Evolutionary conservation across 2,797 vertebrate genomes (phyloP), one percentile per base, ranked within the genome.

Genomic region (Muraenolepis orangiensis): DNA sequence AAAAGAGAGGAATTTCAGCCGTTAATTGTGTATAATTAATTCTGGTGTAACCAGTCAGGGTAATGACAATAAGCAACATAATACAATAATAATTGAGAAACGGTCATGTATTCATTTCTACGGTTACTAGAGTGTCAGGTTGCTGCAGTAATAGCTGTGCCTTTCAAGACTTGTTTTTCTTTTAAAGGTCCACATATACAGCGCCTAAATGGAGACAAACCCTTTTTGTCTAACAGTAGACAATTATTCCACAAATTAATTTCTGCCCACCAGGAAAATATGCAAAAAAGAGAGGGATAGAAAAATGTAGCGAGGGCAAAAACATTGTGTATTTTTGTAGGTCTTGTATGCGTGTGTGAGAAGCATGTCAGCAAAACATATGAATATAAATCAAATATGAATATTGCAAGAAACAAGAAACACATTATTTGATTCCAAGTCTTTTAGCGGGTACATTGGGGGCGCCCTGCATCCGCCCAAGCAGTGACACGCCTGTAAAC

Each of bases 1-100:
- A n/a, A 51, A 72, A 67, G 69, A 46, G 72, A 74, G 32, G 14
- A 38, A 28, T 67, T 68, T 13, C 64, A 28, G 26, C 61, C 57
- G 20, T 23, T 14, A 31, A 31, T 29, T 29, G 28, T 31, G 66
- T 29, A 29, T 31, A 16, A 67, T 64, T 64, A 64, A n/a, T 51
- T 51, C 42, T 51, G 42, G 42, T 51, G 42, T 20, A 51, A 51
- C 42, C 12, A 20, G 26, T 69, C n/a, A 34, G 16, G 10, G 16
- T 34, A 11, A 20, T 34, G 32, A 20, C 6, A 69, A 69, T 34
- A 20, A 31, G 20, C 67, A 69, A 34, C 6, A 6, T 34, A 34
- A 20, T 12, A 69, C 1, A 34, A 34, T 69, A 69, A 51, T 32
- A 66, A 73, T 71, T 8, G 46, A 20, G 20, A n/a, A 57, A 57